A percentile compares a stretch with the other conserved stretches of the same genome.
phyloP scores from a whole-genome alignment of 2,888 invertebrate genomes.

The Trachelus troglodyta region DNA sequence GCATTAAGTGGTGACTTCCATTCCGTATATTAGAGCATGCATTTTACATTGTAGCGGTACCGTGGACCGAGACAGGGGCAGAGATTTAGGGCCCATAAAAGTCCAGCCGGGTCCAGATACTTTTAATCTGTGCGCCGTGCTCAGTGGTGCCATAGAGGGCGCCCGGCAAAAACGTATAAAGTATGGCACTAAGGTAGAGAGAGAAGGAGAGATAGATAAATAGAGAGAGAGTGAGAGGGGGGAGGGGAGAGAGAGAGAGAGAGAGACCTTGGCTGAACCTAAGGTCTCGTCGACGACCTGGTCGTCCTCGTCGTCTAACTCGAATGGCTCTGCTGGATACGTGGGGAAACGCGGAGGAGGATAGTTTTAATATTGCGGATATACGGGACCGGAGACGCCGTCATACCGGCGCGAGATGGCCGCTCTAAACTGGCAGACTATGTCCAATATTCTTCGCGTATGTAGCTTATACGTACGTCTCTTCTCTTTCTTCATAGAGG shows the following conservation, averaged over 20 bases:
- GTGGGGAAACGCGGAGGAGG: slow-evolving; percentile 7
- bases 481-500: too few species aligned
- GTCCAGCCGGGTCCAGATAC: slow-evolving; percentile 7
- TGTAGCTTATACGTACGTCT: not conserved
- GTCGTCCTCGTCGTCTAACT: not conserved
- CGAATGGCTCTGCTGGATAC: slow-evolving; percentile 1
- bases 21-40: slow-evolving; percentile 7
- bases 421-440: slow-evolving; percentile 19
- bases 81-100: slow-evolving; percentile 15
- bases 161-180: not conserved
- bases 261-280: not conserved
- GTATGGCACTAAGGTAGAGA: not conserved
- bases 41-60: slow-evolving; percentile 6
- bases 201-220: not conserved
- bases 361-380: slow-evolving; percentile 26
- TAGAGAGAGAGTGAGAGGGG: not conserved
- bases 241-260: not conserved
- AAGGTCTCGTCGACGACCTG: not conserved
- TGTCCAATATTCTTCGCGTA: slow-evolving; percentile 21
- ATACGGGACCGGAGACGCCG: slow-evolving; percentile 18
- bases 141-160: not conserved
- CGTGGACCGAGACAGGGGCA: not conserved
- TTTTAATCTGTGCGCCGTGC: slow-evolving; percentile 12
- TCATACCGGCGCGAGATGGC: slow-evolving; percentile 23
- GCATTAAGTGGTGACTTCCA: not conserved